Conservation (phyloP, 1,140 invertebrate genomes). For the Nymphalis io region DNA sequence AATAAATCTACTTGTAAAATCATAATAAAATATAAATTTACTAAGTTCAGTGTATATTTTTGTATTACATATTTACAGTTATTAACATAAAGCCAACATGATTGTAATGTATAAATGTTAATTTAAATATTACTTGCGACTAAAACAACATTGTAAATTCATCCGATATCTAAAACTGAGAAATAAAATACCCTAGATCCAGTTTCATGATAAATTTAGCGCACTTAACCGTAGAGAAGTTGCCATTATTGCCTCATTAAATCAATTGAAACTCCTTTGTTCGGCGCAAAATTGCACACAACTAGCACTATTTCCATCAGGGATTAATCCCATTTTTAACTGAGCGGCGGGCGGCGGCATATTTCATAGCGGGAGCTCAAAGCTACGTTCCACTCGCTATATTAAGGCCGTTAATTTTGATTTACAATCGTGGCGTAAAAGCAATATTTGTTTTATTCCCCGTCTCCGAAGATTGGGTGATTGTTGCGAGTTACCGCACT, state of each 20-base stretch:
- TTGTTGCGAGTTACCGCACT: constrained; percentile 44
- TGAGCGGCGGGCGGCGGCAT: constrained; percentile 72
- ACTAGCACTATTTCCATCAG: constrained; percentile 78
- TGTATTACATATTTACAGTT: no score
- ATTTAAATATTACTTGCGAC: constrained; percentile 1
- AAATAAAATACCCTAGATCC: constrained; percentile 26
- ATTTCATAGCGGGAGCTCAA: constrained; percentile 78
- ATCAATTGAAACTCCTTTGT: constrained; percentile 60
- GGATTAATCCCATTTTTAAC: constrained; percentile 80
- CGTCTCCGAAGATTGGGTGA: constrained; percentile 63
- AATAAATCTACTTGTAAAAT: neutral
- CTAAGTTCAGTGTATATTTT: no score
- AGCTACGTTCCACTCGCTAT: constrained; percentile 69
- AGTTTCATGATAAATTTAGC: constrained; percentile 34
- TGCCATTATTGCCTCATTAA: constrained; percentile 49
- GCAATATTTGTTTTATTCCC: constrained; percentile 80
- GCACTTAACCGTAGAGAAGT: constrained; percentile 29
- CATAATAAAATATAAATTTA: neutral
- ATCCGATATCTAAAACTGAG: constrained; percentile 6
- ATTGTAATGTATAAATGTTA: neutral
- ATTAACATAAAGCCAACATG: no score
- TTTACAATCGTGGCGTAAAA: constrained; percentile 78
- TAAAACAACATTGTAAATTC: constrained; percentile 4
- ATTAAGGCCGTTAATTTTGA: constrained; percentile 81
- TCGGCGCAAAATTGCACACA: constrained; percentile 58